A percentile compares a stretch with the other conserved stretches of the same genome.
Conservation (phyloP, 30 jellyfish, hydroid and myxozoan genomes). For the Nemopilema nomurai region DNA sequence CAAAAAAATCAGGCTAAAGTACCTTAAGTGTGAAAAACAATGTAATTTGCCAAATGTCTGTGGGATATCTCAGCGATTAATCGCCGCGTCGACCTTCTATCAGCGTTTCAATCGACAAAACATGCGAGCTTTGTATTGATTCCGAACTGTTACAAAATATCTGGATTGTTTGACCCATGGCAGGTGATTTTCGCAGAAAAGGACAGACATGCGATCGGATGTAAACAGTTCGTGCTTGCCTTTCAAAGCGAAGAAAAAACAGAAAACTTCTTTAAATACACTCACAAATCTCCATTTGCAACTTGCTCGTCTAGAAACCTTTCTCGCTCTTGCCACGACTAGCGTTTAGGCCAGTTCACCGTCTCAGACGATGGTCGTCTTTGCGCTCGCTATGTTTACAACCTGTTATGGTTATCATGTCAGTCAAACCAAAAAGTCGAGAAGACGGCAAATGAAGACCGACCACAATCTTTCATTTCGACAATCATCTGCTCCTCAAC, state of each 20-base stretch:
- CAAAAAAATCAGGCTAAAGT: too few species aligned
- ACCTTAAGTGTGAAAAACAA: too few species aligned
- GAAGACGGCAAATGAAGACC: constrained; percentile 25
- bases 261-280: background rate
- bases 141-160: background rate
- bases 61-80: too few species aligned
- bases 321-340: background rate
- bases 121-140: too few species aligned
- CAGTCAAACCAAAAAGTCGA: constrained; percentile 51
- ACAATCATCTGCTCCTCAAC: constrained; percentile 50
- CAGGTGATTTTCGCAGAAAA: background rate
- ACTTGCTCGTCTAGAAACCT: background rate
- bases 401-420: constrained; percentile 32
- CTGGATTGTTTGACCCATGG: background rate
- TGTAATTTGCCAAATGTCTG: too few species aligned
- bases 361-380: too few species aligned
- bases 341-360: background rate
- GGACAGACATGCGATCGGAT: background rate
- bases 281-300: background rate
- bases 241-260: background rate
- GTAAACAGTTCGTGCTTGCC: background rate
- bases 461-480: constrained; percentile 44
- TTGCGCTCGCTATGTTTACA: background rate
- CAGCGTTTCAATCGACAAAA: too few species aligned
- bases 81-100: too few species aligned